Evolutionary conservation across 2,113 vertebrate species (phyloP).

Genomic region (Fregetta grallaria): DNA sequence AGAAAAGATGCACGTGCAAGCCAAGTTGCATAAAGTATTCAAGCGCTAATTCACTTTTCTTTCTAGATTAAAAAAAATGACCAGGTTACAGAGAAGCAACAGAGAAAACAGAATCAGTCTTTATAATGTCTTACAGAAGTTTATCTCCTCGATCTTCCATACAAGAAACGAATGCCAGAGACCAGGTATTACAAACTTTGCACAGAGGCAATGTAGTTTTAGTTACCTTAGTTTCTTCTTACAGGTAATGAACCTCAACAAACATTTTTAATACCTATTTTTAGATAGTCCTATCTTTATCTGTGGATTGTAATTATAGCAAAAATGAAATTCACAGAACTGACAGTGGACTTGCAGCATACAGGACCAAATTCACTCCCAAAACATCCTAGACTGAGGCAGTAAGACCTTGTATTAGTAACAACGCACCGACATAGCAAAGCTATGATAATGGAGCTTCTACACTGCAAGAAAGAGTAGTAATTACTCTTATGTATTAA

Average conservation of each 20-base stretch:
- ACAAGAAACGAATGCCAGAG: not conserved
- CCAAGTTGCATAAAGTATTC: not conserved
- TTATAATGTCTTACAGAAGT: not conserved
- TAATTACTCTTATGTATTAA: not conserved
- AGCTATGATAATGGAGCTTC: not conserved
- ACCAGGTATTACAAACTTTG: not conserved
- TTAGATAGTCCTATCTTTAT: not conserved
- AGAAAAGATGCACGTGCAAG: not conserved
- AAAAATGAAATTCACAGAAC: not conserved
- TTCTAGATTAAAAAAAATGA: not conserved
- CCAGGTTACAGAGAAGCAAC: not conserved
- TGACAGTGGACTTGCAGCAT: not conserved
- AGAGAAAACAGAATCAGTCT: not conserved
- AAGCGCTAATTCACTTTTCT: not conserved
- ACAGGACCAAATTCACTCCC: not conserved
- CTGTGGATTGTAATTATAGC: not conserved
- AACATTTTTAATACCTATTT: not conserved
- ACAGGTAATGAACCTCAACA: not conserved
- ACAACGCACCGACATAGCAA: not conserved
- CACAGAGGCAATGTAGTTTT: not conserved
- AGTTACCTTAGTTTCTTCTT: not conserved
- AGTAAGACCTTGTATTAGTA: not conserved
- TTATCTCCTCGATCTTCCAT: not conserved
- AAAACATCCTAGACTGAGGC: not conserved
- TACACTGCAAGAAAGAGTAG: not conserved